phyloP scores from a whole-genome alignment of 2,113 vertebrate genomes.

The Scolopax mira region DNA sequence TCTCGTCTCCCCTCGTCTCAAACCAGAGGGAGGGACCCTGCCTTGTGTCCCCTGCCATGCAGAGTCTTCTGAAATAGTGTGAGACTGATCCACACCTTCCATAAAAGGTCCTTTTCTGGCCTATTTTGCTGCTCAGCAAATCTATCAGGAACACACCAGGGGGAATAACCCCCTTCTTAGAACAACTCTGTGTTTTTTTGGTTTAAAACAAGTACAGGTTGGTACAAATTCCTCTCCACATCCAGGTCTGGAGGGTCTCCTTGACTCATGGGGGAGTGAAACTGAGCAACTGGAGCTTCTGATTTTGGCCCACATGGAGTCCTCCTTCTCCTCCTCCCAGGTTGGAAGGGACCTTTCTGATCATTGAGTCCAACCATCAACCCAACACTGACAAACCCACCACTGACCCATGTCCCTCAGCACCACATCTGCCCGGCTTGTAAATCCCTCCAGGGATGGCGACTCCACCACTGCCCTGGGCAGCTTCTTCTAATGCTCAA shows the following conservation, averaged over 20 bases:
- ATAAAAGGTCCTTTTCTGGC: neutral
- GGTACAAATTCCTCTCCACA: neutral
- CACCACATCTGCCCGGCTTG: too few species aligned
- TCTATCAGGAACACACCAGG: neutral
- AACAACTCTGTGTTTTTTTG: neutral
- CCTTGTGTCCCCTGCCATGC: neutral
- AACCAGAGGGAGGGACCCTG: neutral
- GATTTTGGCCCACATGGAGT: rapidly evolving
- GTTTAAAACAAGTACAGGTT: neutral
- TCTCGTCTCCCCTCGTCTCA: neutral
- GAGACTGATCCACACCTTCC: neutral
- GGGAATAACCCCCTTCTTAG: neutral
- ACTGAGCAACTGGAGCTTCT: rapidly evolving
- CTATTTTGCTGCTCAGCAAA: neutral
- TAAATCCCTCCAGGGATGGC: too few species aligned
- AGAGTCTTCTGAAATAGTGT: neutral
- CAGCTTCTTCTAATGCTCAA: too few species aligned
- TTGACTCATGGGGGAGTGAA: neutral
- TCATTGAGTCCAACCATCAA: too few species aligned
- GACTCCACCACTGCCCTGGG: too few species aligned
- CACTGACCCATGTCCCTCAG: too few species aligned
- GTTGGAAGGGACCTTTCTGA: too few species aligned
- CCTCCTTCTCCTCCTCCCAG: neutral
- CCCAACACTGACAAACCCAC: too few species aligned
- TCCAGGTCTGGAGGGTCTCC: neutral